Evolutionary conservation across 2,888 invertebrate species (phyloP).

Genomic region (Portevinia maculata): DNA sequence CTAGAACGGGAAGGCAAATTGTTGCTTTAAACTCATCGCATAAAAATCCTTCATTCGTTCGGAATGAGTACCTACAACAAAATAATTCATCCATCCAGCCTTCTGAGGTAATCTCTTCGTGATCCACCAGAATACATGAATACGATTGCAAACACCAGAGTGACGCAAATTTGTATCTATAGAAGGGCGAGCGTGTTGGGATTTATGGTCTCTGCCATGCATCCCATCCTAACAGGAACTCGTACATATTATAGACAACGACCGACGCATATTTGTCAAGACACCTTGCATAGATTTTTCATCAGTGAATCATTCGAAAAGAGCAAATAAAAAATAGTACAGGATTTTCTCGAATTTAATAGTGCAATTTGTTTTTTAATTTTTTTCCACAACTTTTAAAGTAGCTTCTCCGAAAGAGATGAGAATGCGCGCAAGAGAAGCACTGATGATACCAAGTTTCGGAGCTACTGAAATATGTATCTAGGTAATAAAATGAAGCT

Average conservation of each 20-base stretch:
- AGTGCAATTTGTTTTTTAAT: constrained; percentile 39
- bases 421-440: constrained; percentile 25
- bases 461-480: constrained; percentile 64
- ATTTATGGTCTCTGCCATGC: constrained; percentile 27
- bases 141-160: constrained; percentile 62
- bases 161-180: constrained; percentile 61
- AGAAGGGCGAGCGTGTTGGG: constrained; percentile 46
- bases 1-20: constrained; percentile 39
- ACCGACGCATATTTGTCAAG: constrained; percentile 36
- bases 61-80: constrained; percentile 42
- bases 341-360: constrained; percentile 71
- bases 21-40: constrained; percentile 56
- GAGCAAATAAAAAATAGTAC: constrained; percentile 63
- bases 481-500: constrained; percentile 47
- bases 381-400: neutral
- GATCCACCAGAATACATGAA: constrained; percentile 68
- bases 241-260: neutral
- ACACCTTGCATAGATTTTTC: constrained; percentile 62
- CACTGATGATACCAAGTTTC: constrained; percentile 36
- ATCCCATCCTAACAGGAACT: neutral
- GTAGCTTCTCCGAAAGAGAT: constrained; percentile 42
- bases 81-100: constrained; percentile 14
- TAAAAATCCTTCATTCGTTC: constrained; percentile 53
- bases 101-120: constrained; percentile 63
- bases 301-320: constrained; percentile 56